Base-by-base conservation (phyloP, 37 sponge, comb jelly and placozoan species). In the Lycopodina hypogea region DNA sequence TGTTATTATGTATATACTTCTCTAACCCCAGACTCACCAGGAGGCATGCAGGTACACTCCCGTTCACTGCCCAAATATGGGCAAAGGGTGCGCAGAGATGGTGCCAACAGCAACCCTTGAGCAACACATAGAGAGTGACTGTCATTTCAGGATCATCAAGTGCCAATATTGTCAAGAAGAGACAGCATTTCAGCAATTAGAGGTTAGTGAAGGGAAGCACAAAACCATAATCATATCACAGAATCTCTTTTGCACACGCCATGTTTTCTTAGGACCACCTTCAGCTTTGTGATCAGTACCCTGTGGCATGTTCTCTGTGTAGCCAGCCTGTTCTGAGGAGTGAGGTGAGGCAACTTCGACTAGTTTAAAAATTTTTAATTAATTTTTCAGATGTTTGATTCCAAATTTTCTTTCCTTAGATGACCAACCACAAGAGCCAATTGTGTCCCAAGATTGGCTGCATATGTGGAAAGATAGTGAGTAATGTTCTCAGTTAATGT, bases 91-190 rank as follows among this genome's bases (percentile, higher is more conserved):
- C 42, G 56, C 53, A 1, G 74, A 66, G 22, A 33, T 14, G 36
- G 48, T 91, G 3, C 39, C 64, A 0, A 24, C 21, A 7, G 37
- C 24, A 7, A 42, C 78, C 8, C 35, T 84, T 12, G 69, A 87
- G 28, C 56, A 67, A 0, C 89, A 92, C 42, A 1, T 42, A 55
- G 29, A 38, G 4, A 38, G 72, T 21, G 84, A 81, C 28, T 92
- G 93, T 51, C 63, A 48, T 0, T 48, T 45, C 18, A 53, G 87
- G 45, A 19, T 35, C 1, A 51, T 80, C 7, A 29, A 59, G 26
- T 91, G 91, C 56, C 4, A 78, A 35, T 58, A 86, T 48, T 91
- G 91, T 41, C 60, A 58, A 37, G 55, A 74, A n/a, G 40, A 67
- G n/a, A 45, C 72, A 37, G 11, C 19, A 3, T 18, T 30, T 36